These are phyloP conservation scores for Amphipoea lucens DNA, from an alignment of 2,888 invertebrate species.

Conservation along the genomic window DNA sequence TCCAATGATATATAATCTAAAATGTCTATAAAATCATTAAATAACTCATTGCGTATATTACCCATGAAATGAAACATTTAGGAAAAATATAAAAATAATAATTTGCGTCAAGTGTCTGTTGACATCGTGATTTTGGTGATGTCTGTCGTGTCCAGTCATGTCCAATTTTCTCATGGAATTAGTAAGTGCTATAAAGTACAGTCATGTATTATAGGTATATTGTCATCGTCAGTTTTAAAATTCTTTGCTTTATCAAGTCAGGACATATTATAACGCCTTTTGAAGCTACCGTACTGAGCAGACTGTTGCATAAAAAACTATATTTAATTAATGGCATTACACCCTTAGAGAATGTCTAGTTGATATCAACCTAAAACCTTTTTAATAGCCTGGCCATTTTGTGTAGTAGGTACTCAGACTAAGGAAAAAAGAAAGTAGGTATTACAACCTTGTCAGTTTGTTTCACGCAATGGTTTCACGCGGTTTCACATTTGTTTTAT, in stretches of 20 bases:
- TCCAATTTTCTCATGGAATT: neutral
- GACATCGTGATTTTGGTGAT: constrained; percentile 36
- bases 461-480: neutral
- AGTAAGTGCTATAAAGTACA: neutral
- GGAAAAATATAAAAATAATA: constrained; percentile 63
- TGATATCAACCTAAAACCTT: neutral
- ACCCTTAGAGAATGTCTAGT: neutral
- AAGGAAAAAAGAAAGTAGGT: no score
- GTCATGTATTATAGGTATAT: neutral
- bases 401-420: neutral
- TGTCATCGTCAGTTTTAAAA: no score
- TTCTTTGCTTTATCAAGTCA: neutral
- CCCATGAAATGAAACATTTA: constrained; percentile 81
- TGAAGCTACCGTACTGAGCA: neutral
- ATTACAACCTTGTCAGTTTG: neutral
- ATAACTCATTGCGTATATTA: constrained; percentile 76
- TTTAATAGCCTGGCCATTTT: neutral
- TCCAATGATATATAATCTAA: constrained; percentile 79
- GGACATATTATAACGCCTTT: neutral
- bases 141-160: constrained; percentile 18
- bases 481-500: neutral
- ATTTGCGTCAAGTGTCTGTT: constrained; percentile 33
- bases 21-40: constrained; percentile 78
- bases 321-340: neutral
- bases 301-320: neutral